Base-by-base conservation (phyloP, 2,113 vertebrate species). In the Larimichthys polyactis region DNA sequence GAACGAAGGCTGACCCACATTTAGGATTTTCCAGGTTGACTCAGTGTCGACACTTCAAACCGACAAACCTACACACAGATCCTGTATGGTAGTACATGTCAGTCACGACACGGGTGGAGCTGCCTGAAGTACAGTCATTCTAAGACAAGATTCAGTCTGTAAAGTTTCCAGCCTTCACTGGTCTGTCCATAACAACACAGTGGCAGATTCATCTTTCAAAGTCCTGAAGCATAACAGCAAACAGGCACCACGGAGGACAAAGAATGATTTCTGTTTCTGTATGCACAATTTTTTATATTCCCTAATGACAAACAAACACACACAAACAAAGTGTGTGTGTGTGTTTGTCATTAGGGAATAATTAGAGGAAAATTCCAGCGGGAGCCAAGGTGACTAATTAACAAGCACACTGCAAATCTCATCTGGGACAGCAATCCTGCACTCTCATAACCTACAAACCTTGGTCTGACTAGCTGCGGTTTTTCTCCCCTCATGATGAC, bases 351-450 rank as follows among this genome's bases (percentile, higher is more conserved):
- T 80, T 68, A 55, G 74, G 65, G 82, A 85, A 44, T 72, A 75
- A 87, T 80, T 83, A 85, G 49, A 76, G 79, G 67, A 73, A 88
- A 83, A 54, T 63, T 83, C 83, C 81, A 73, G 5, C 0, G 24
- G 27, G 84, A 88, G 75, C 82, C 72, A 80, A 81, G 73, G 63
- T 81, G 68, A 84, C 86, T 80, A 79, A 84, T 87, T 84, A 87
- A 84, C 60, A 70, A 86, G 60, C 59, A 60, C 24, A 2, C n/a
- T 69, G 77, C 44, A 90, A 69, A 82, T 76, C 77, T 70, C 58
- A 73, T 75, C 43, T 55, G 69, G 58, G 72, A 71, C 63, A 65
- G 19, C 67, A 60, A 78, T 82, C 58, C 74, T 36, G 22, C 67
- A 51, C 60, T 71, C 67, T 67, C 63, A 27, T 63, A 85, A 81